These are phyloP conservation scores for Plemyria rubiginata DNA, from an alignment of 2,888 invertebrate genomes.

Conservation along the genomic window DNA sequence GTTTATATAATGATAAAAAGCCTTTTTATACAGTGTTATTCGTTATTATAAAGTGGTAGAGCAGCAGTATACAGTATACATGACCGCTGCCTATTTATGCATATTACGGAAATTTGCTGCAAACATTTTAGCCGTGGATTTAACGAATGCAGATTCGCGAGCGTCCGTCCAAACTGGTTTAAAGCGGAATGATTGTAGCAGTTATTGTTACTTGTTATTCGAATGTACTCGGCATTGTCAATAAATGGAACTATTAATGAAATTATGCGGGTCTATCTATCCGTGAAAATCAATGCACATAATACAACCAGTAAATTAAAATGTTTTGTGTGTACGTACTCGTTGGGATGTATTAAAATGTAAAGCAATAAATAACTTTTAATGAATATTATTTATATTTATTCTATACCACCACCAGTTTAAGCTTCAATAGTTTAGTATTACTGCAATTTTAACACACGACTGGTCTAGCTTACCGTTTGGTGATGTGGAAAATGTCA, in stretches of 20 bases:
- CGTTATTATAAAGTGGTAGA: background rate
- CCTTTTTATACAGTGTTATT: too few species aligned
- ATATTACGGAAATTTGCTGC: slow-evolving; percentile 44
- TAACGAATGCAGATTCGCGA: slow-evolving; percentile 57
- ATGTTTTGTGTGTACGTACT: slow-evolving; percentile 10
- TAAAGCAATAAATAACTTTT: too few species aligned
- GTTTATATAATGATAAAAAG: too few species aligned
- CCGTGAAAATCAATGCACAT: slow-evolving; percentile 13
- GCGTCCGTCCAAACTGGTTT: slow-evolving; percentile 44
- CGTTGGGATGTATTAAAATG: background rate
- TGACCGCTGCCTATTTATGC: slow-evolving; percentile 28
- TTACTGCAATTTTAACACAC: slow-evolving; percentile 1
- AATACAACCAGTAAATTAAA: slow-evolving; percentile 11
- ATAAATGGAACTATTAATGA: slow-evolving; percentile 26
- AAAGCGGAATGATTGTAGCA: slow-evolving; percentile 49
- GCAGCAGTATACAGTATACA: slow-evolving; percentile 13
- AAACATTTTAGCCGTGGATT: slow-evolving; percentile 48
- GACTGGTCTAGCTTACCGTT: slow-evolving; percentile 31
- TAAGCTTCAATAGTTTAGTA: background rate
- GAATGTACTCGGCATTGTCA: slow-evolving; percentile 38
- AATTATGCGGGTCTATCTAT: slow-evolving; percentile 15
- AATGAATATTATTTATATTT: too few species aligned
- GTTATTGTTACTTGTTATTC: slow-evolving; percentile 46
- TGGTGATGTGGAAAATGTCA: slow-evolving; percentile 41
- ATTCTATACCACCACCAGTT: too few species aligned